Evolutionary conservation across 2,888 invertebrate species (phyloP).

Genomic region (Drosophila mercatorum): DNA sequence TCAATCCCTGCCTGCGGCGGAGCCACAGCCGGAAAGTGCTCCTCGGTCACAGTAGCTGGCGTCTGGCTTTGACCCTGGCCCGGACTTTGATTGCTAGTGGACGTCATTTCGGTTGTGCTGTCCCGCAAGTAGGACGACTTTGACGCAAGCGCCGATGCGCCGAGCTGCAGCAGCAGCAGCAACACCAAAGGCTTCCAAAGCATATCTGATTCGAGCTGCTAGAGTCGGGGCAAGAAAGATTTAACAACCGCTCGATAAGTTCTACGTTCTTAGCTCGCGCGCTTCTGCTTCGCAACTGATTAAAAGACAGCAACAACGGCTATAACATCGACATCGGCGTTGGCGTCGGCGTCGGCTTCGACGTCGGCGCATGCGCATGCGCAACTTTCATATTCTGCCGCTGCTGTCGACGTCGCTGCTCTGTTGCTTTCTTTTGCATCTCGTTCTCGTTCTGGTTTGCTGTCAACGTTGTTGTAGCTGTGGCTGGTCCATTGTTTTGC

Average conservation of each 20-base stretch:
- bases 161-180: conserved; percentile 30
- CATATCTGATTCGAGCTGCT: conserved; percentile 34
- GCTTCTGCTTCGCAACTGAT: conserved; percentile 76
- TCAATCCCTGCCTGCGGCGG: conserved; percentile 39
- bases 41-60: conserved; percentile 42
- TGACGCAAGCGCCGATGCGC: conserved; percentile 24
- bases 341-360: conserved; percentile 5
- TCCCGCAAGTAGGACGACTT: conserved; percentile 24
- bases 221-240: not conserved
- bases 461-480: conserved; percentile 16
- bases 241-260: conserved; percentile 28
- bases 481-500: conserved; percentile 32
- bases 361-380: conserved; percentile 55
- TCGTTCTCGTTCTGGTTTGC: conserved; percentile 71
- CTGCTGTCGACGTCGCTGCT: conserved; percentile 29
- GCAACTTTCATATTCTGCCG: conserved; percentile 72
- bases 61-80: conserved; percentile 11
- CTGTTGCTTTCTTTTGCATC: conserved; percentile 68
- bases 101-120: conserved; percentile 28
- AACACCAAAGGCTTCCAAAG: conserved; percentile 52
- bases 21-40: conserved; percentile 52
- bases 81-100: conserved; percentile 11
- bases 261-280: conserved; percentile 72
- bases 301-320: conserved; percentile 39
- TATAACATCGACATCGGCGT: conserved; percentile 38